These are phyloP conservation scores for Chromis chromis DNA, from an alignment of 2,797 vertebrate species.

Conservation along the genomic window DNA sequence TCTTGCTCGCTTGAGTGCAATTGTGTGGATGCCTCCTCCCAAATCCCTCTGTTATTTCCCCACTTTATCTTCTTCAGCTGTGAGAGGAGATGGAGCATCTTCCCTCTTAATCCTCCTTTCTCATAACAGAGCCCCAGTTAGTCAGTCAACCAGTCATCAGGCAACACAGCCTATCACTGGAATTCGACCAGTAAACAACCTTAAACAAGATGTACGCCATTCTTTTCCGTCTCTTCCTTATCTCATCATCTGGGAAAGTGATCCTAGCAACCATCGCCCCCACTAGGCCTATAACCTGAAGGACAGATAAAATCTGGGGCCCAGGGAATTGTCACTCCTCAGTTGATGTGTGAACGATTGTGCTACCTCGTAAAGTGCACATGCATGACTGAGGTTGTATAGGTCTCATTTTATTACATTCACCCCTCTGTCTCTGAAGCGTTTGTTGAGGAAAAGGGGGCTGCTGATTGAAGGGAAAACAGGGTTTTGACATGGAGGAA, in stretches of 20 bases:
- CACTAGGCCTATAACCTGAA: conserved; percentile 58
- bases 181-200: conserved; percentile 59
- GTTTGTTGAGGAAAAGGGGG: conserved; percentile 38
- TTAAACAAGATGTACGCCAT: conserved; percentile 30
- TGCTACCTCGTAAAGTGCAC: conserved; percentile 74
- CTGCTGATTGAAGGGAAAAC: conserved; percentile 71
- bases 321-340: conserved; percentile 62
- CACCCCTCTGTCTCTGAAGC: conserved; percentile 58
- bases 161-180: conserved; percentile 29
- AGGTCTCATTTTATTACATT: conserved; percentile 77
- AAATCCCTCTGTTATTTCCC: conserved; percentile 52
- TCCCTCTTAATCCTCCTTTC: conserved; percentile 57
- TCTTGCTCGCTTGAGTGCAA: conserved; percentile 50
- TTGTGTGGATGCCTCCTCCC: conserved; percentile 19
- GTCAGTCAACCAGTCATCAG: conserved; percentile 61
- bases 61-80: conserved; percentile 53
- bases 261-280: conserved; percentile 57
- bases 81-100: conserved; percentile 48
- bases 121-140: conserved; percentile 67
- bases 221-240: conserved; percentile 64
- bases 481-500: conserved; percentile 20
- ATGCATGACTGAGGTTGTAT: conserved; percentile 80
- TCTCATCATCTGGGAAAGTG: conserved; percentile 73
- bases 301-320: conserved; percentile 76
- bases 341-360: conserved; percentile 74